Evolutionary conservation across 92 coral and sea anemone genomes (phyloP), one percentile per base, ranked within the genome.

Genomic region (Porites cylindrica): DNA sequence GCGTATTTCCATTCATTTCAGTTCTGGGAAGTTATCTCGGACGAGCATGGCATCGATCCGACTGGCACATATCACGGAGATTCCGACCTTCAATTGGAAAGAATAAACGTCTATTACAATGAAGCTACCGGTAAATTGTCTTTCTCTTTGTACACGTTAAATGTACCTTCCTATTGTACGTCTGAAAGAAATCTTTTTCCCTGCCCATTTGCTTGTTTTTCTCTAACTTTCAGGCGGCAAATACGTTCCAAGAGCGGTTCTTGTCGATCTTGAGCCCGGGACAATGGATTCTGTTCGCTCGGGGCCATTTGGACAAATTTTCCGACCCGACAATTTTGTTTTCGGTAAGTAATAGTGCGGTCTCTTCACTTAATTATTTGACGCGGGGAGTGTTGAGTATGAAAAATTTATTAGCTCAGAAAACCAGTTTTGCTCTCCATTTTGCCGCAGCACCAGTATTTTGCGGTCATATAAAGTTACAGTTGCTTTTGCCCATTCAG

Each of bases 11-110:
- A 38, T 66, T 13, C 51, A 65, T 65, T 84, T 43, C 66, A 96
- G 98, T 96, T 96, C 77, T 96, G 98, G 98, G 98, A 96, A 75
- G 98, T 95, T 16, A 95, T 95, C 64, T 95, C 96, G 54, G 98
- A 95, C 77, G 98, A 95, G 87, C 98, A 95, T 76, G 98, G 97
- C 56, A 92, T 96, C 84, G 98, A 96, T 75, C 98, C 98, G n/a
- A 94, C 98, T 66, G 98, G 98, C 10, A 94, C 98, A 10, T 96
- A 96, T 90, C 98, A 96, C 74, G 98, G 98, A 47, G 98, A 96
- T 77, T 96, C 98, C 64, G 98, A 96, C 71, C 93, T 96, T 51
- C 98, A 96, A 82, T 88, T 94, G 19, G 97, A 96, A 82, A 93
- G 98, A 96, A 96, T 96, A 67, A 94, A 96, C 88, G 98, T 93